Evolutionary conservation across 2,888 invertebrate species (phyloP), one percentile per base, ranked within the genome.

Genomic region (Heterodera filipjevi): DNA sequence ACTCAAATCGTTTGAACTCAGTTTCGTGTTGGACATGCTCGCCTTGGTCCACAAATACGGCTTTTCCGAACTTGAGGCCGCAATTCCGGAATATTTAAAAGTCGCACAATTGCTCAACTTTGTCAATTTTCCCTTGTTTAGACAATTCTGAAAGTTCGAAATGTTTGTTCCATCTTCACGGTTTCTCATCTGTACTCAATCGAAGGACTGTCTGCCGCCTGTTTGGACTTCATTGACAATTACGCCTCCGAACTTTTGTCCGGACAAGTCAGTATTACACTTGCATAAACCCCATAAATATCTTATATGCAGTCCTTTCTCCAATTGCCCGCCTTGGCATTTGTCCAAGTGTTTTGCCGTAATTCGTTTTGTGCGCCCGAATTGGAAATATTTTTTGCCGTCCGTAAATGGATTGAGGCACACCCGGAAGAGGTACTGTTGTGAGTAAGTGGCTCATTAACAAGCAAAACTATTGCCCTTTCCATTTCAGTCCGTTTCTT

Each of bases 311-410:
- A 85, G 85, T 81, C 80, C 22, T 87, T 87, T 71, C 71, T 79
- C 22, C 81, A 81, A 39, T 80, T 87, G 2, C 76, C 85, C 2
- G 76, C 87, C 92, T 92, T 92, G 86, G 94, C 96, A 0, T 90
- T 99, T 77, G 93, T 93, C 87, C 94, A 95, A 89, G 92, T 99
- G 14, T 91, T 99, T 49, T 93, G 93, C 75, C 92, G 97, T 74
- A 95, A 98, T 90, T 96, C 97, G 12, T 98, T 99, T 91, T 98
- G 94, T 91, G 96, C 95, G 0, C 93, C 94, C 0, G 99, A 99
- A 91, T 94, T 95, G 64, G 94, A 96, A 86, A 96, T 99, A 84
- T 99, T 99, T 91, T 92, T 93, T 86, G 94, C 95, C 16, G 77
- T 85, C 30, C 46, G 44, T n/a, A 73, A 71, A 6, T 83, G 83